These are phyloP conservation scores for Hippocampus abdominalis DNA, from an alignment of 2,113 vertebrate species.

Conservation along the genomic window DNA sequence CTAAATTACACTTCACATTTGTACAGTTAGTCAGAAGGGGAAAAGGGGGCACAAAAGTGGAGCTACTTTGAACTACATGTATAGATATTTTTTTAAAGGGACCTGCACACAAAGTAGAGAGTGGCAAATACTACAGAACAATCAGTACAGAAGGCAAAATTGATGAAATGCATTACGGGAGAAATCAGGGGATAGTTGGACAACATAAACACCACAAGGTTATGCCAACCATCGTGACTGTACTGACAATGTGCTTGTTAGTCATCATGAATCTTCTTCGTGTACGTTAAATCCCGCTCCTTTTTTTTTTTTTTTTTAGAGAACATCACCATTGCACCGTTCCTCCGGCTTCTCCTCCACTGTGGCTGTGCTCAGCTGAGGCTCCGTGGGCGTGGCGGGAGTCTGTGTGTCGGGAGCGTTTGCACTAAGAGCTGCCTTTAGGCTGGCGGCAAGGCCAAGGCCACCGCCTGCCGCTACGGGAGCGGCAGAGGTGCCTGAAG, in stretches of 20 bases:
- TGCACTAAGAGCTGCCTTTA: slow-evolving; percentile 56
- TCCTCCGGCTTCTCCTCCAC: slow-evolving; percentile 62
- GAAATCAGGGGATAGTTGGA: slow-evolving; percentile 41
- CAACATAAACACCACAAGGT: slow-evolving; percentile 51
- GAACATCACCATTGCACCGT: slow-evolving; percentile 77
- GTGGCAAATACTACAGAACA: slow-evolving; percentile 42
- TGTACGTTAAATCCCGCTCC: slow-evolving; percentile 59
- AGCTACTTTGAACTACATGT: slow-evolving; percentile 45
- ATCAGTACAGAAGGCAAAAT: slow-evolving; percentile 49
- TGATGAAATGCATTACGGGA: slow-evolving; percentile 39
- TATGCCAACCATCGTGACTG: slow-evolving; percentile 60
- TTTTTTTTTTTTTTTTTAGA: slow-evolving; percentile 61
- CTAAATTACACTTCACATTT: slow-evolving; percentile 44
- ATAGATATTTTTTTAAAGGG: slow-evolving; percentile 49
- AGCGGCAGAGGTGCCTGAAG: slow-evolving; percentile 52
- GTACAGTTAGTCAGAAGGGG: slow-evolving; percentile 31
- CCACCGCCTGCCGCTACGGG: slow-evolving; percentile 36
- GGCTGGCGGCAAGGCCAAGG: slow-evolving; percentile 26
- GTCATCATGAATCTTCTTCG: slow-evolving; percentile 27
- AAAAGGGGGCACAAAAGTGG: slow-evolving; percentile 39
- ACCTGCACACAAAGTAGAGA: slow-evolving; percentile 49
- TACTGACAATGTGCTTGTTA: slow-evolving; percentile 49
- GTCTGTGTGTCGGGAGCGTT: slow-evolving; percentile 61
- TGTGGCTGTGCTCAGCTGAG: slow-evolving; percentile 51
- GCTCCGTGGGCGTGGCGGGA: slow-evolving; percentile 34